Evolutionary conservation across 2,113 vertebrate genomes (phyloP).

Genomic region (Pimephales promelas): DNA sequence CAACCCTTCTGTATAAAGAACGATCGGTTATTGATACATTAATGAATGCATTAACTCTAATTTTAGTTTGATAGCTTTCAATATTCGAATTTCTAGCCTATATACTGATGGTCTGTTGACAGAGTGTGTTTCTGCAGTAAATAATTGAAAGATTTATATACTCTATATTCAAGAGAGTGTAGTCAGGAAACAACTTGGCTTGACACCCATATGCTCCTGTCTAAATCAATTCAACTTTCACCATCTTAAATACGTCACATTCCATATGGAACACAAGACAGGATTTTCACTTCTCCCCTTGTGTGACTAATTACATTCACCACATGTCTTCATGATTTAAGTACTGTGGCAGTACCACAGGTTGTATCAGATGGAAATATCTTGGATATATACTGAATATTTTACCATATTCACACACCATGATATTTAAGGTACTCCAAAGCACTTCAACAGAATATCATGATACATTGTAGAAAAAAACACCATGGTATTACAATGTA

Average conservation of each 20-base stretch:
- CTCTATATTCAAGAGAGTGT: background rate
- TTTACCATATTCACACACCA: background rate
- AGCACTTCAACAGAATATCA: background rate
- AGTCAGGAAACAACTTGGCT: background rate
- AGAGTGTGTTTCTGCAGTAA: background rate
- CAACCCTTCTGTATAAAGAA: background rate
- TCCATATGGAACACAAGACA: background rate
- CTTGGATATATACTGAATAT: background rate
- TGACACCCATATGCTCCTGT: slow-evolving; percentile 17
- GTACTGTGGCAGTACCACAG: background rate
- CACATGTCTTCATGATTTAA: background rate
- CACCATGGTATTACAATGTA: background rate
- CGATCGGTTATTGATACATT: background rate
- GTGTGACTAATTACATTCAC: slow-evolving; percentile 6
- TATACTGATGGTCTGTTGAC: background rate
- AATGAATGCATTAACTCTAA: background rate
- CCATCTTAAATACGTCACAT: background rate
- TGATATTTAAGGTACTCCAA: background rate
- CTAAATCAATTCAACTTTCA: slow-evolving; percentile 6
- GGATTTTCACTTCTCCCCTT: background rate
- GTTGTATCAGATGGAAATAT: background rate
- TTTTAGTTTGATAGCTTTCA: background rate
- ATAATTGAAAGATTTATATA: background rate
- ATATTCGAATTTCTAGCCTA: background rate
- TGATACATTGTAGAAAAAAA: background rate